Conservation (phyloP, 2,797 vertebrate species). For the Prionace glauca region DNA sequence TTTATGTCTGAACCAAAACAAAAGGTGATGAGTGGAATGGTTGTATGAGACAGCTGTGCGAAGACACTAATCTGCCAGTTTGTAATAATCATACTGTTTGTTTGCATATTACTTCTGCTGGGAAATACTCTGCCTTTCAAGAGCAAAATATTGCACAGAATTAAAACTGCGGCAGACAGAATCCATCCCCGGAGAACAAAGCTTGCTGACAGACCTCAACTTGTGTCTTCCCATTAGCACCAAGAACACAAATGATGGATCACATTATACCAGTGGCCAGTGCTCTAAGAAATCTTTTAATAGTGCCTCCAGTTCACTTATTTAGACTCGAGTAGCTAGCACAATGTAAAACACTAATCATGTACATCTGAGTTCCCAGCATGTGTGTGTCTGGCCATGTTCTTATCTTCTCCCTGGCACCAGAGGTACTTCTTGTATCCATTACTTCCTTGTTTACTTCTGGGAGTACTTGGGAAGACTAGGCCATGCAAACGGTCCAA, state of each 20-base stretch:
- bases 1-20: background rate
- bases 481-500: background rate
- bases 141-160: background rate
- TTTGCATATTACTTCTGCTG: constrained; percentile 30
- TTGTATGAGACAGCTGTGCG: background rate
- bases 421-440: background rate
- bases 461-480: background rate
- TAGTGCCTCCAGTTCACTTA: background rate
- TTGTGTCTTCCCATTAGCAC: background rate
- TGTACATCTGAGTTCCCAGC: background rate
- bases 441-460: background rate
- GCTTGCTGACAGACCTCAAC: background rate
- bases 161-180: background rate
- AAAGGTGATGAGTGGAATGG: background rate
- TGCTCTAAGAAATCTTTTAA: background rate
- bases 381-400: background rate
- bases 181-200: background rate
- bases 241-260: background rate
- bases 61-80: constrained; percentile 7
- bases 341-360: background rate
- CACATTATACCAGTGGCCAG: background rate
- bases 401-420: background rate
- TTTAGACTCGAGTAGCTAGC: background rate
- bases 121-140: constrained; percentile 2
- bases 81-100: constrained; percentile 16